Evolutionary conservation across 2,888 invertebrate species (phyloP), one percentile per base, ranked within the genome.

Genomic region (Lycophotia porphyrea): DNA sequence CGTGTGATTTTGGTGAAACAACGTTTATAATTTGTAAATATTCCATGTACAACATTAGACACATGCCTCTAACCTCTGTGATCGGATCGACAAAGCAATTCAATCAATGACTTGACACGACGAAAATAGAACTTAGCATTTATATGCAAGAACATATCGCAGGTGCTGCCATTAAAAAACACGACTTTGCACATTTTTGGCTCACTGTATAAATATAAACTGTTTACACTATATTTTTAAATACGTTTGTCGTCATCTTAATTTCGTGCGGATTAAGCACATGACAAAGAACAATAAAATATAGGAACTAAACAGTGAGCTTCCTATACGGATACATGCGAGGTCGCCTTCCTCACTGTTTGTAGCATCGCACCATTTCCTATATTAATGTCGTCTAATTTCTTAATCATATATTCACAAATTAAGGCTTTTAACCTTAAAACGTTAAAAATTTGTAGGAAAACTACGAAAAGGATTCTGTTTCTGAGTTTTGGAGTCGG

Each of bases 261-360:
- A 81, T 84, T 80, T 76, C 39, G 66, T 80, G 70, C 69, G 55
- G 67, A 82, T 70, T 74, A 76, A 71, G 71, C 63, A 81, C 70
- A 84, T 75, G 84, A 88, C 88, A 88, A 87, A 87, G 87, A 87
- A 86, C 86, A 83, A 89, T 88, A 86, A 87, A 89, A 88, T 89
- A 82, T 86, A 92, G 91, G 91, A 92, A 93, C 90, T 90, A 87
- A 89, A 89, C 86, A 75, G 89, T 82, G 80, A 67, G 90, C 92
- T 94, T 94, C 94, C 93, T 93, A 89, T 91, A 88, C 92, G 91
- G 92, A 91, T 89, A 86, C 87, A 81, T 60, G 74, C 92, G 89
- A 94, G 94, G 94, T 86, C 93, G 82, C 76, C 92, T 93, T 93
- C 93, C 92, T 92, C 89, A 84, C 85, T 89, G 86, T 85, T 88